Evolutionary conservation across 2,797 vertebrate genomes (phyloP).

Genomic region (Melanotaenia pygmaea): DNA sequence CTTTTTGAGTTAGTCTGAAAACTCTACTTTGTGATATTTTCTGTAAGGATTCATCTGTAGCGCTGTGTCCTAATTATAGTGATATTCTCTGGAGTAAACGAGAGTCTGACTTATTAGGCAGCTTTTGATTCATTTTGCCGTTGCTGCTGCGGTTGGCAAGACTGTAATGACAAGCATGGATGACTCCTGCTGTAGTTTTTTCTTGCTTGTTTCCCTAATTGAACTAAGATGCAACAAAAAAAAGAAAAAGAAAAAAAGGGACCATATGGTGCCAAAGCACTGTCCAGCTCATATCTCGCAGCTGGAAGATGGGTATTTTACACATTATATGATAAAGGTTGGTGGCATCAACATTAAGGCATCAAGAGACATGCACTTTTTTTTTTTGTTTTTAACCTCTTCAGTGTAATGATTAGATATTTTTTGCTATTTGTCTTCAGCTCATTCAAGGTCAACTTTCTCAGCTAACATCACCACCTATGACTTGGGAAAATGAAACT

Average conservation of each 20-base stretch:
- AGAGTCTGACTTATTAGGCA: slow-evolving; percentile 30
- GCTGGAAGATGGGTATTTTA: slow-evolving; percentile 5
- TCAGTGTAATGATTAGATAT: neutral
- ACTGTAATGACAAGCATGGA: slow-evolving; percentile 29
- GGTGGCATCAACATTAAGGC: slow-evolving; percentile 19
- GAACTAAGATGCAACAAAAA: slow-evolving; percentile 6
- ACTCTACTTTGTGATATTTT: slow-evolving; percentile 5
- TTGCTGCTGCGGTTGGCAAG: slow-evolving; percentile 8
- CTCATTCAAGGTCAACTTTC: neutral
- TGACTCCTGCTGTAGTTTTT: slow-evolving; percentile 27
- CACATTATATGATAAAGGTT: too few species aligned
- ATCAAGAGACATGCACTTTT: neutral
- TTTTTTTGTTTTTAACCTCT: too few species aligned
- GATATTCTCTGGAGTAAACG: slow-evolving; percentile 26
- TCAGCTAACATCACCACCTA: neutral
- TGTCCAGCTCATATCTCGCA: slow-evolving; percentile 21
- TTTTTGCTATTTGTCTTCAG: neutral
- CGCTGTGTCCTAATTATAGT: slow-evolving; percentile 43
- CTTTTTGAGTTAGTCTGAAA: neutral
- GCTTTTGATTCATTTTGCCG: slow-evolving; percentile 45
- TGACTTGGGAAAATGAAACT: neutral
- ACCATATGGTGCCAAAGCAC: slow-evolving; percentile 16
- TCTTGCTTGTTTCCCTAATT: slow-evolving; percentile 43
- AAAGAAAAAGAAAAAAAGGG: neutral
- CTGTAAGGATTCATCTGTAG: slow-evolving; percentile 14